Conservation (phyloP, 2,113 vertebrate species). For the Rhea pennata region DNA sequence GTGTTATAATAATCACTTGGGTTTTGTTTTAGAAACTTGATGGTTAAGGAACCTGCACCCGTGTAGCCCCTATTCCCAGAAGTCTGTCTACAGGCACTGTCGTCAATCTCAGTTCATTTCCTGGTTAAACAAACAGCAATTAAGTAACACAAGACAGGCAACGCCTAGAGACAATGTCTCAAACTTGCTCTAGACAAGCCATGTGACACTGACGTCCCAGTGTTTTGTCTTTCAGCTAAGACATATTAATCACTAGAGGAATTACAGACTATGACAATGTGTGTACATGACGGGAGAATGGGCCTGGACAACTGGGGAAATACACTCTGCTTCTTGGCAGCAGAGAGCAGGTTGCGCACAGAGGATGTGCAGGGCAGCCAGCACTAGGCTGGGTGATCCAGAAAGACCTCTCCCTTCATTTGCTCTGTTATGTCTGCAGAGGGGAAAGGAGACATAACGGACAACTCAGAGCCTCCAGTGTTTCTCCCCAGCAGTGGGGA, state of each 20-base stretch:
- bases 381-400: background rate
- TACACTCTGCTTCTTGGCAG: background rate
- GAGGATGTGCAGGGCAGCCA: background rate
- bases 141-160: conserved; percentile 74
- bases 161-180: conserved; percentile 72
- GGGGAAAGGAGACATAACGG: background rate
- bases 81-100: conserved; percentile 59
- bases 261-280: background rate
- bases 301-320: background rate
- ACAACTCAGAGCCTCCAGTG: background rate
- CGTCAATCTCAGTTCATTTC: conserved; percentile 71
- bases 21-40: conserved; percentile 6
- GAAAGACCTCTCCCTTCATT: background rate
- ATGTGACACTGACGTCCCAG: conserved; percentile 57
- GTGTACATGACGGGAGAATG: background rate
- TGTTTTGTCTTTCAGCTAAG: conserved; percentile 63
- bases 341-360: background rate
- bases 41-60: background rate
- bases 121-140: conserved; percentile 78
- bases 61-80: conserved; percentile 59
- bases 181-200: conserved; percentile 54
- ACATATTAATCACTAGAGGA: conserved; percentile 39
- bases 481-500: background rate
- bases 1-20: background rate
- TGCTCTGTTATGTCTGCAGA: background rate